These are phyloP conservation scores for Schizaphis graminum DNA, from an alignment of 2,888 invertebrate species.

Conservation along the genomic window DNA sequence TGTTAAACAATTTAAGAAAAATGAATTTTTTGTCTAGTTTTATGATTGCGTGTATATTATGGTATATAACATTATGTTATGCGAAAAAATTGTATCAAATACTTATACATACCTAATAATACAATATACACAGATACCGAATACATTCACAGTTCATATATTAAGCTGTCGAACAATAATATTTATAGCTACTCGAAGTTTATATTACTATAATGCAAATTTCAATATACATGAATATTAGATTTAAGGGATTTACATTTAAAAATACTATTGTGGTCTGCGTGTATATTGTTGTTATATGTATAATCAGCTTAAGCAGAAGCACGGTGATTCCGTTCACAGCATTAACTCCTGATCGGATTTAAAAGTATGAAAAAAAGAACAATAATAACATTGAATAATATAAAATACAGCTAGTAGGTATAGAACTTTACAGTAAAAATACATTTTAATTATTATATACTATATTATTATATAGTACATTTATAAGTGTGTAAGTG, in stretches of 20 bases:
- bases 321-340: not conserved
- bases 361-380: not conserved
- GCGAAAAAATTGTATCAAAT: not conserved
- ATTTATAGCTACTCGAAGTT: not conserved
- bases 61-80: not conserved
- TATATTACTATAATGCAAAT: not conserved
- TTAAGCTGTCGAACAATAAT: not conserved
- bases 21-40: not conserved
- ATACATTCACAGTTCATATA: not conserved
- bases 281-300: not conserved
- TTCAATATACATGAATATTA: not conserved
- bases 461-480: not conserved
- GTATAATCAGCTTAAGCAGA: not conserved
- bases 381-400: conserved; percentile 24
- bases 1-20: not conserved
- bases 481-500: not conserved
- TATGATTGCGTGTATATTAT: not conserved
- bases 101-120: not conserved
- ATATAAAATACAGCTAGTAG: not conserved
- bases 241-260: not conserved
- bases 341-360: conserved; percentile 25
- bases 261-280: not conserved
- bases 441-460: not conserved
- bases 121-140: not conserved
- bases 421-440: not conserved